These are phyloP conservation scores for Solea solea DNA, from an alignment of 2,113 vertebrate genomes.

Conservation along the genomic window DNA sequence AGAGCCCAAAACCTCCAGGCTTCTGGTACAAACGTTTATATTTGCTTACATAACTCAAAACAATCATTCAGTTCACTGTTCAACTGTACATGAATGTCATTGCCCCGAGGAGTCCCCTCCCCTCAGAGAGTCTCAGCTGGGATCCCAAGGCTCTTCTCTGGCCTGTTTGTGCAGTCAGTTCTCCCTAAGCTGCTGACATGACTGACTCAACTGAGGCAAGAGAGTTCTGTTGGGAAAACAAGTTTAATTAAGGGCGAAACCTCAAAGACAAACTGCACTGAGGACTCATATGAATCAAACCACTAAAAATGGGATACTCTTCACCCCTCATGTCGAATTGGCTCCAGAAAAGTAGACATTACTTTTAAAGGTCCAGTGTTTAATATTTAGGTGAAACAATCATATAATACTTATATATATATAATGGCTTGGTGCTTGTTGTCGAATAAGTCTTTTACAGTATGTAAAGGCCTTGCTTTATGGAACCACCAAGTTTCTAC, in stretches of 20 bases:
- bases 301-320: background rate
- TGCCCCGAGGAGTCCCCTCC: background rate
- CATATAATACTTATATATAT: too few relatives aligned
- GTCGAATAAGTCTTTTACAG: too few relatives aligned
- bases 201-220: slow-evolving; percentile 31
- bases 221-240: background rate
- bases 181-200: slow-evolving; percentile 33
- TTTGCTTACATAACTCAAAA: background rate
- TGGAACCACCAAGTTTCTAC: too few relatives aligned
- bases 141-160: slow-evolving; percentile 7
- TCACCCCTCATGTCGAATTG: background rate
- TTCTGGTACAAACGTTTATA: slow-evolving; percentile 3
- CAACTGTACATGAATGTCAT: slow-evolving; percentile 28
- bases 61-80: slow-evolving; percentile 2
- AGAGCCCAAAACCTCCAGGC: background rate
- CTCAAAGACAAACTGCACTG: background rate
- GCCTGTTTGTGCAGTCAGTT: background rate
- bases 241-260: too few relatives aligned
- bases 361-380: too few relatives aligned
- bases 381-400: too few relatives aligned
- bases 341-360: background rate
- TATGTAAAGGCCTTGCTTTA: too few relatives aligned
- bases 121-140: slow-evolving; percentile 44
- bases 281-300: background rate
- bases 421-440: too few relatives aligned